Evolutionary conservation across 2,797 vertebrate genomes (phyloP).

Genomic region (Eulemur coronatus): DNA sequence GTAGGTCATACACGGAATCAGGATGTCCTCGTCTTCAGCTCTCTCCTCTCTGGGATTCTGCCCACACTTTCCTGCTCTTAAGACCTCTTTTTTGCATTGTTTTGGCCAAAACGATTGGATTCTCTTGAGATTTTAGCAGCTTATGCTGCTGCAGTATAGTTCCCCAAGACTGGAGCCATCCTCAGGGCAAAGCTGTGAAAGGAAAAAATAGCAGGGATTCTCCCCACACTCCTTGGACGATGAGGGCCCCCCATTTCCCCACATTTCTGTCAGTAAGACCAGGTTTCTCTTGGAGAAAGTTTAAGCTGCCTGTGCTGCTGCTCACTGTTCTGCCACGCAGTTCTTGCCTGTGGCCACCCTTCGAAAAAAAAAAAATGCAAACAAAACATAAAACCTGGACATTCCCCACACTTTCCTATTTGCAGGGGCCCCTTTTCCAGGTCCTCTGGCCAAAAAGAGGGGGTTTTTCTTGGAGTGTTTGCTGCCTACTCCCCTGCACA

Average conservation of each 20-base stretch:
- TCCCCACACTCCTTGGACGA: neutral
- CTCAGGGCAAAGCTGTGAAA: neutral
- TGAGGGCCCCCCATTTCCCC: too few relatives aligned
- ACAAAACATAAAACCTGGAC: neutral
- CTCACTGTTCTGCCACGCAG: neutral
- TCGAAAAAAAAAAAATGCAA: neutral
- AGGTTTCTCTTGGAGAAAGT: neutral
- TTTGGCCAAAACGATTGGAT: neutral
- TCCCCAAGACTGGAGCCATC: neutral
- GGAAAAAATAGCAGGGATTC: neutral
- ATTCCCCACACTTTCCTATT: neutral
- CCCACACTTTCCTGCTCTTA: neutral
- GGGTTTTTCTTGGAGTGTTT: neutral
- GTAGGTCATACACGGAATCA: neutral
- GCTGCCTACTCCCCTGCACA: neutral
- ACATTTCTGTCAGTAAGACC: too few relatives aligned
- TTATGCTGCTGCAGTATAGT: neutral
- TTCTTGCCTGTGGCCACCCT: neutral
- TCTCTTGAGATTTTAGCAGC: neutral
- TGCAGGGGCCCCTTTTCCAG: neutral
- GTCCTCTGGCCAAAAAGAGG: neutral
- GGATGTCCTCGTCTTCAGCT: neutral
- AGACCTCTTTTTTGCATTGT: neutral
- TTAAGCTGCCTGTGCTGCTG: neutral
- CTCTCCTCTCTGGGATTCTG: neutral